A percentile compares a stretch with the other conserved stretches of the same genome.
Conservation (phyloP, 2,113 vertebrate species). For the Austrofundulus limnaeus region DNA sequence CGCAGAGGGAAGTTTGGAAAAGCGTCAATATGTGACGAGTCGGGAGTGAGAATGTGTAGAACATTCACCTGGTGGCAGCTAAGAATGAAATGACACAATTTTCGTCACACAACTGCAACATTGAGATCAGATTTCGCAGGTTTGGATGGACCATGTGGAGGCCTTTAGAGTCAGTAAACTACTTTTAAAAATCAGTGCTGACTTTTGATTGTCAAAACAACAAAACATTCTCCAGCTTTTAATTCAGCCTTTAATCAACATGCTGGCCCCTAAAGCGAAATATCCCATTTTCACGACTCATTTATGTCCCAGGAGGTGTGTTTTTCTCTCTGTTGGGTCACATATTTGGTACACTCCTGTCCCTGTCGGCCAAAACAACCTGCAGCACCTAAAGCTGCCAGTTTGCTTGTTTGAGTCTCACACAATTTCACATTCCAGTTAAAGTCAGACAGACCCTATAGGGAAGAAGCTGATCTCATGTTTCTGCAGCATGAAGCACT, state of each 20-base stretch:
- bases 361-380: slow-evolving; percentile 68
- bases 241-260: slow-evolving; percentile 13
- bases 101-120: no score
- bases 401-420: slow-evolving; percentile 53
- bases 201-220: not conserved
- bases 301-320: slow-evolving; percentile 29
- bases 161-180: not conserved
- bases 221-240: not conserved
- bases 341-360: slow-evolving; percentile 55
- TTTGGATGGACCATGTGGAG: no score
- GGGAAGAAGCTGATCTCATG: slow-evolving; percentile 62
- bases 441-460: slow-evolving; percentile 59
- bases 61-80: no score
- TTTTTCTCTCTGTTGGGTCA: slow-evolving; percentile 34
- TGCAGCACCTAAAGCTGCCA: slow-evolving; percentile 36
- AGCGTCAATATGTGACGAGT: no score
- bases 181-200: not conserved
- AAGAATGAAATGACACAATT: no score
- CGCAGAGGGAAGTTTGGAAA: no score
- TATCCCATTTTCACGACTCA: slow-evolving; percentile 30
- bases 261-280: slow-evolving; percentile 24
- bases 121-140: no score
- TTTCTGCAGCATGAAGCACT: slow-evolving; percentile 52
- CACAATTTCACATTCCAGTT: slow-evolving; percentile 66
- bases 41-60: no score